Base-by-base conservation (phyloP, 2,797 vertebrate species). In the Gymnoscopelus braueri region DNA sequence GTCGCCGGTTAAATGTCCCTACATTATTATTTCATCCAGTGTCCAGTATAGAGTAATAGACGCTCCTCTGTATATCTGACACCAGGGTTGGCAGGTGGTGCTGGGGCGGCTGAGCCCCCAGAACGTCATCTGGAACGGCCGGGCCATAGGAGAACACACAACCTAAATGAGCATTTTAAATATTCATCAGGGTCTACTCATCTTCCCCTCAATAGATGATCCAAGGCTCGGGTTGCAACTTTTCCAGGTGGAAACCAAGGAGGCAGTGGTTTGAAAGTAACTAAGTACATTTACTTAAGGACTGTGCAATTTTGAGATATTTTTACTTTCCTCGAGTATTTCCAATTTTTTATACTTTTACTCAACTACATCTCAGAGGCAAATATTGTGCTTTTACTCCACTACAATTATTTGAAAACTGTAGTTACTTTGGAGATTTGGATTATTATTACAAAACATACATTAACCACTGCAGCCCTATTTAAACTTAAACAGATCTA, bases 111-210 rank as follows among this genome's bases (percentile, higher is more conserved):
- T 74, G 80, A 77, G 69, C 60, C 66, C 57, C 63, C 77, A 63
- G 48, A 71, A 63, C 72, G 70, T 88, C 87, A 84, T 74, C 71
- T 78, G 84, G 78, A 82, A 54, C 35, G 6, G 35, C 72, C 61
- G 60, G 76, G 60, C 77, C 29, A 32, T 32, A 32, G 29, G 64
- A 66, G 62, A 63, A 72, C 68, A 78, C 78, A 72, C 50, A 64
- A 81, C 77, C 66, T 83, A 86, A 92, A 92, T 92, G 65, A 92
- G 67, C n/a, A 60, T 87, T 89, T 95, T 77, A 95, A 95, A 95
- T 92, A 95, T 95, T 92, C 73, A 95, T 92, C 66, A 77, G 0
- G 74, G 72, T 67, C 84, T 83, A 63, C 79, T 89, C 81, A 59
- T 85, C 80, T 90, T 77, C 83, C 54, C 53, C 54, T 71, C 83